Percentiles rank a stretch among this genome's conserved stretches.
phyloP scores from a whole-genome alignment of 2,888 invertebrate species.

The Epirrhoe tristata region DNA sequence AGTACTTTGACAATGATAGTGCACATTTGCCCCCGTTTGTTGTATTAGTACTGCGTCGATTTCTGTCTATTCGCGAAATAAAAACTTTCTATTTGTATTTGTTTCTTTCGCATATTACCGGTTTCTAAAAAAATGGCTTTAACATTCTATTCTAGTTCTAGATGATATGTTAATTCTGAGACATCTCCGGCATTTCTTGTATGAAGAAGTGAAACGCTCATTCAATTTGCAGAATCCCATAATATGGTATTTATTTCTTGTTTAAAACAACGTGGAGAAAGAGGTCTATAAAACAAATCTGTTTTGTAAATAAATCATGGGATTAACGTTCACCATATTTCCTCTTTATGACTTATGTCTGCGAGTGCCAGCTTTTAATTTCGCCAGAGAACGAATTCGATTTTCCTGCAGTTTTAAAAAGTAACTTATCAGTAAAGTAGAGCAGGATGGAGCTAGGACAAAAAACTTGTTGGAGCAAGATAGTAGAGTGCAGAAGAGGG shows the following conservation, averaged over 20 bases:
- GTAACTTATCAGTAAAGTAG: conserved; percentile 82
- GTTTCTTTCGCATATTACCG: conserved; percentile 7
- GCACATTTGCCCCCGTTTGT: conserved; percentile 65
- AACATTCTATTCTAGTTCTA: neutral
- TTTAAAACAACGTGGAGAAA: conserved; percentile 6
- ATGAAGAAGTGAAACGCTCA: neutral
- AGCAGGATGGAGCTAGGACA: conserved; percentile 62
- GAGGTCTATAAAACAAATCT: conserved; percentile 30
- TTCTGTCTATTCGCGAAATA: conserved; percentile 68
- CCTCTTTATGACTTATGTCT: conserved; percentile 81
- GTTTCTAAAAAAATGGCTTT: neutral
- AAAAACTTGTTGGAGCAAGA: conserved; percentile 44
- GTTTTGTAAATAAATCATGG: conserved; percentile 55
- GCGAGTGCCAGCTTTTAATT: conserved; percentile 82
- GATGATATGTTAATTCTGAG: neutral
- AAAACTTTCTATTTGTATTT: conserved; percentile 49
- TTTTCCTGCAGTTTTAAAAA: conserved; percentile 83
- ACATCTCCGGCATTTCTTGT: too few species aligned
- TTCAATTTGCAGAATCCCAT: neutral
- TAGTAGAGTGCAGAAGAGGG: conserved; percentile 71
- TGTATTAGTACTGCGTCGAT: conserved; percentile 47
- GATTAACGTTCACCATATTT: conserved; percentile 76
- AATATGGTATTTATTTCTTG: neutral
- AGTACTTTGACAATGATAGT: conserved; percentile 61
- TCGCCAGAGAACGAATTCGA: conserved; percentile 78